phyloP scores from a whole-genome alignment of 1,140 invertebrate genomes.

The Drosophila busckii region DNA sequence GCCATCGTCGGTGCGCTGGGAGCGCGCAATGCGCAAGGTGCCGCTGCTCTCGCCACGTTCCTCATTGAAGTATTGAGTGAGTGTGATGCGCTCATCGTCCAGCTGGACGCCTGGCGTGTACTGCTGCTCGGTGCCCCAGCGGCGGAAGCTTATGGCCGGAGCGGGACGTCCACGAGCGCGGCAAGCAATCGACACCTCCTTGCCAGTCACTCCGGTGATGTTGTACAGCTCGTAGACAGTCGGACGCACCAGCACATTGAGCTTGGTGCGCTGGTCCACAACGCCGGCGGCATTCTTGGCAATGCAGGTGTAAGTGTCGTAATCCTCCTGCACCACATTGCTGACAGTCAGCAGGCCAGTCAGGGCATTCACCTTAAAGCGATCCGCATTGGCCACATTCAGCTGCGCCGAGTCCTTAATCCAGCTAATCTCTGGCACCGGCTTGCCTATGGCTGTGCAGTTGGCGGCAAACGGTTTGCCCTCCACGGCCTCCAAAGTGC shows the following conservation, averaged over 20 bases:
- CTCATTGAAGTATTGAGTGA: slow-evolving; percentile 81
- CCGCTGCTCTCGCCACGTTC: slow-evolving; percentile 83
- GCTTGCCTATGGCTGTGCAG: slow-evolving; percentile 90
- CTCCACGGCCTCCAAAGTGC: slow-evolving; percentile 85
- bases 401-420: slow-evolving; percentile 84
- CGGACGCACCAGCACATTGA: slow-evolving; percentile 87
- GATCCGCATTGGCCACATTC: slow-evolving; percentile 84
- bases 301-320: slow-evolving; percentile 89
- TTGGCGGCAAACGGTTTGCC: slow-evolving; percentile 86
- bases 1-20: slow-evolving; percentile 88
- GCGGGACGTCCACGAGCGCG: slow-evolving; percentile 87
- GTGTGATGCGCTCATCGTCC: slow-evolving; percentile 82
- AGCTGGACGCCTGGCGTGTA: slow-evolving; percentile 82
- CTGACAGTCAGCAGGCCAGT: slow-evolving; percentile 86
- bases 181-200: slow-evolving; percentile 85
- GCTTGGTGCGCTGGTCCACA: slow-evolving; percentile 81
- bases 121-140: slow-evolving; percentile 80
- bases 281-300: slow-evolving; percentile 90
- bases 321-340: slow-evolving; percentile 87
- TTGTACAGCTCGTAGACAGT: slow-evolving; percentile 89
- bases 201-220: slow-evolving; percentile 83
- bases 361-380: slow-evolving; percentile 86
- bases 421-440: slow-evolving; percentile 89
- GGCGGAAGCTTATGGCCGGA: slow-evolving; percentile 85
- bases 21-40: slow-evolving; percentile 82